Conservation (phyloP, 2,888 invertebrate genomes). For the Drosophila parthenogenetica region DNA sequence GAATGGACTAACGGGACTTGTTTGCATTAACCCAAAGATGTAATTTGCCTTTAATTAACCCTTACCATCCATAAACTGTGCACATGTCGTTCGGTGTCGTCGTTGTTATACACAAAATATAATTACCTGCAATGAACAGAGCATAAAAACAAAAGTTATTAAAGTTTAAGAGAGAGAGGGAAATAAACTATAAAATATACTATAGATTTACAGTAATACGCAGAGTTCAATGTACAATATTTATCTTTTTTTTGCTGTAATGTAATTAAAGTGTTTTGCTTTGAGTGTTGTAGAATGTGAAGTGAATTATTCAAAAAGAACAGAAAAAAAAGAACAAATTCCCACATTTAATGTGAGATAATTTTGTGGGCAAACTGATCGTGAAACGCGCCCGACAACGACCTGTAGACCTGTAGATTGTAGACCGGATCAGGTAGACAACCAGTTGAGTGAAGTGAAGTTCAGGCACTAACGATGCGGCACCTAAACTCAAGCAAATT, state of each 20-base stretch:
- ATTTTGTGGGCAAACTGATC: slow-evolving; percentile 60
- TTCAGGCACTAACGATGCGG: slow-evolving; percentile 52
- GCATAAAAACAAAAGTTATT: not conserved
- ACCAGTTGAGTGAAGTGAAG: slow-evolving; percentile 38
- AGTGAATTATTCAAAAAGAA: slow-evolving; percentile 22
- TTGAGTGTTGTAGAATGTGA: slow-evolving; percentile 2
- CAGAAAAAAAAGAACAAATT: slow-evolving; percentile 36
- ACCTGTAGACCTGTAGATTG: slow-evolving; percentile 4
- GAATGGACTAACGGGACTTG: slow-evolving; percentile 1
- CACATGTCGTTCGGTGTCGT: not conserved
- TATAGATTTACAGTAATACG: not conserved
- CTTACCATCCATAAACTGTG: slow-evolving; percentile 21
- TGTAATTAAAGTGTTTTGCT: slow-evolving; percentile 38
- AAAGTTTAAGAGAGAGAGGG: not conserved
- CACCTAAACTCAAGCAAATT: slow-evolving; percentile 61
- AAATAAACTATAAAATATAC: not conserved
- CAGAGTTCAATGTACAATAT: slow-evolving; percentile 22
- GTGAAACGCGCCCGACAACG: slow-evolving; percentile 50
- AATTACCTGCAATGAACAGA: slow-evolving; percentile 60
- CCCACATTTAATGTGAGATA: slow-evolving; percentile 72
- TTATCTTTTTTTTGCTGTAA: not conserved
- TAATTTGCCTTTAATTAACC: slow-evolving; percentile 4
- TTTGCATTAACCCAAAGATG: not conserved
- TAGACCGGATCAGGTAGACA: slow-evolving; percentile 33
- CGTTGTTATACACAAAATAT: slow-evolving; percentile 12